Percentiles rank a stretch among this genome's conserved stretches.
phyloP scores from a whole-genome alignment of 1,140 invertebrate genomes.

The Nebria ingens region DNA sequence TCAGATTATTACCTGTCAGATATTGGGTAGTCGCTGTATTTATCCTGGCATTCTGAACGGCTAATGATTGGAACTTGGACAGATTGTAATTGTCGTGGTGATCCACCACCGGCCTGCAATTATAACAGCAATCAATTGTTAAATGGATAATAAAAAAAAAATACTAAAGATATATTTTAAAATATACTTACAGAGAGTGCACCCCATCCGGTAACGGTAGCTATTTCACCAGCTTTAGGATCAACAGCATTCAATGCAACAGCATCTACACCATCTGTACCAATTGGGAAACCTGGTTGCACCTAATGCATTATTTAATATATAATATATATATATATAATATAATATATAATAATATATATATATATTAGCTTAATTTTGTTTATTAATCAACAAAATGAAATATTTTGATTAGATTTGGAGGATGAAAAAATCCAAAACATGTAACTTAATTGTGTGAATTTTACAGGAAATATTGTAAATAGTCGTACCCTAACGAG shows the following conservation, averaged over 20 bases:
- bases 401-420: no score
- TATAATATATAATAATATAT: background rate
- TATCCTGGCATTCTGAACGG: slow-evolving; percentile 20
- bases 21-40: slow-evolving; percentile 19
- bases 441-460: no score
- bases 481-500: background rate
- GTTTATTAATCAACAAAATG: no score
- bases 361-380: no score
- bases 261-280: slow-evolving; percentile 10
- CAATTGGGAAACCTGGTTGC: background rate
- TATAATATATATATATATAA: background rate
- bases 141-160: background rate
- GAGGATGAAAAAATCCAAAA: no score
- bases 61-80: slow-evolving; percentile 29
- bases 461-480: no score
- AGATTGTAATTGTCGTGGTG: slow-evolving; percentile 20
- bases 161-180: background rate
- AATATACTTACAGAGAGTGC: slow-evolving; percentile 4
- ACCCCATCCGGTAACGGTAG: slow-evolving; percentile 49
- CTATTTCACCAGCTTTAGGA: slow-evolving; percentile 7
- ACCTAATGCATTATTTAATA: background rate
- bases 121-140: background rate
- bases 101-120: slow-evolving; percentile 7
- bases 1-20: slow-evolving; percentile 13
- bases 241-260: background rate